phyloP scores from a whole-genome alignment of 2,888 invertebrate genomes.

The Amphipoea lucens region DNA sequence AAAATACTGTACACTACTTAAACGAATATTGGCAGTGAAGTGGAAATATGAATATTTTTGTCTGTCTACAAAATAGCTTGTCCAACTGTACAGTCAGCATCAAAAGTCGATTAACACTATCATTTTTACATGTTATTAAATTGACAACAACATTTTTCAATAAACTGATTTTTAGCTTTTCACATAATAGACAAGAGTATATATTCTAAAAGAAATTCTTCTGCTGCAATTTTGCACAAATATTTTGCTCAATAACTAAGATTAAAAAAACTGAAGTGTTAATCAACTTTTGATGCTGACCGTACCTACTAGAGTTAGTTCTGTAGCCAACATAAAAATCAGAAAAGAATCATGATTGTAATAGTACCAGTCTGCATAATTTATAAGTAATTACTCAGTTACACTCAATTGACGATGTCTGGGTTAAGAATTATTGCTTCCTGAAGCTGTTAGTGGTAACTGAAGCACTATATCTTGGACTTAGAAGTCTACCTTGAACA shows the following conservation, averaged over 20 bases:
- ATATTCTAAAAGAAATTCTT: no score
- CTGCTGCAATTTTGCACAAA: no score
- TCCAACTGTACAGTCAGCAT: no score
- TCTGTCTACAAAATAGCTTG: neutral
- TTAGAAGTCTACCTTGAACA: slow-evolving; percentile 25
- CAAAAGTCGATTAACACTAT: no score
- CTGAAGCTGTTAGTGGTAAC: slow-evolving; percentile 5
- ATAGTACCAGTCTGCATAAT: neutral
- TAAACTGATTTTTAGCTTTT: no score
- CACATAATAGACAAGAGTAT: no score
- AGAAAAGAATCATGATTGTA: neutral
- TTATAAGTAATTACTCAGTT: neutral
- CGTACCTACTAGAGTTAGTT: neutral
- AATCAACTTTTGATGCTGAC: no score
- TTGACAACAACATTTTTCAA: no score
- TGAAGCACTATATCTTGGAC: slow-evolving; percentile 1
- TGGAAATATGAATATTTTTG: neutral
- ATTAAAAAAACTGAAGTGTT: no score
- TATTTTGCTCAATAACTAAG: no score
- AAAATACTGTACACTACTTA: neutral
- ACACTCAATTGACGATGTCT: slow-evolving; percentile 28
- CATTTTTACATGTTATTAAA: no score
- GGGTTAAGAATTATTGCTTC: slow-evolving; percentile 28
- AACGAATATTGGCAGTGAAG: neutral
- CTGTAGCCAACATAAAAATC: neutral